These are phyloP conservation scores for Haliclona indistincta DNA, from an alignment of 37 sponge, comb jelly and placozoan species.

Conservation along the genomic window DNA sequence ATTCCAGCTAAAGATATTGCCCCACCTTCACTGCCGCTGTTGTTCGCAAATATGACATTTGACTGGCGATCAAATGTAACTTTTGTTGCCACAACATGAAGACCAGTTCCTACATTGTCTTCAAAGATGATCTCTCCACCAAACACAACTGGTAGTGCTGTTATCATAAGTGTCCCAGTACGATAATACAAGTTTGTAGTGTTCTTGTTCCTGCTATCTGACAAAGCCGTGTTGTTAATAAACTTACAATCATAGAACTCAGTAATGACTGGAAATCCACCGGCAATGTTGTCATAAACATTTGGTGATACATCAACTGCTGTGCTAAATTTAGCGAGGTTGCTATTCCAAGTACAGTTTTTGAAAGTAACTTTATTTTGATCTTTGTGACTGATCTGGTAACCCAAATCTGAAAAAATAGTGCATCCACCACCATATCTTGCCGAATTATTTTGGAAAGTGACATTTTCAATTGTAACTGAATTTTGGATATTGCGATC, in stretches of 20 bases:
- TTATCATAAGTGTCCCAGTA: neutral
- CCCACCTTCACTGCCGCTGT: slow-evolving; percentile 25
- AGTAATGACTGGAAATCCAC: neutral
- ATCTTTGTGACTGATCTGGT: neutral
- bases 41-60: neutral
- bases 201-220: too few species aligned
- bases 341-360: neutral
- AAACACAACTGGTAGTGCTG: slow-evolving; percentile 3
- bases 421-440: neutral
- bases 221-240: neutral
- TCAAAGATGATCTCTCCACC: neutral
- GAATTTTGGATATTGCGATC: neutral
- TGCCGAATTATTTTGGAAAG: neutral
- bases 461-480: neutral
- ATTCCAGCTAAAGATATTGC: slow-evolving; percentile 10
- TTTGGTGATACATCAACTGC: neutral
- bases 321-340: neutral
- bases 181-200: too few species aligned
- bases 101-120: slow-evolving; percentile 8
- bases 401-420: neutral
- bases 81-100: neutral
- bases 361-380: neutral
- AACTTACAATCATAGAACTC: neutral
- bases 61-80: too few species aligned
- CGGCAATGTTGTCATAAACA: neutral